Evolutionary conservation across 1,140 invertebrate genomes (phyloP).

Genomic region (Galendromus occidentalis): DNA sequence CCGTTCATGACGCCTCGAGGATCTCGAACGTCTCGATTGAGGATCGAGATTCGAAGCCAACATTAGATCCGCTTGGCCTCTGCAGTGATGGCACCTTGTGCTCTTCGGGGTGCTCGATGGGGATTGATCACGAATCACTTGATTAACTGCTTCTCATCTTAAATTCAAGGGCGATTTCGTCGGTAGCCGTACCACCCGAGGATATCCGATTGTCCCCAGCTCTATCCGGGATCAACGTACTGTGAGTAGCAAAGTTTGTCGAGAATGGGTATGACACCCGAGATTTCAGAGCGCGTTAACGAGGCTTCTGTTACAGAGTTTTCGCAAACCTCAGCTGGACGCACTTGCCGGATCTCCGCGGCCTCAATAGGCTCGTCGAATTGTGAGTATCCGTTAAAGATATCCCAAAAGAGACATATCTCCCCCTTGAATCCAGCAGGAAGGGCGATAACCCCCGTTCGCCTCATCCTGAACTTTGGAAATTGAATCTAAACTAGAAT

Average conservation of each 20-base stretch:
- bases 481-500: neutral
- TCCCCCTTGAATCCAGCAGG: neutral
- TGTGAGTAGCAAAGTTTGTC: neutral
- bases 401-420: neutral
- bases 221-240: neutral
- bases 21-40: too few relatives aligned
- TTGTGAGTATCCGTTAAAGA: neutral
- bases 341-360: neutral
- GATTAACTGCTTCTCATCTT: neutral
- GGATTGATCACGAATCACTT: too few relatives aligned
- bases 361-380: neutral
- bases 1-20: too few relatives aligned
- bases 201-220: neutral
- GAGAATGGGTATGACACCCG: neutral
- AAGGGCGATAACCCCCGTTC: neutral
- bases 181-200: neutral
- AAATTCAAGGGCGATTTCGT: neutral
- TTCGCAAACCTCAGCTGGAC: neutral
- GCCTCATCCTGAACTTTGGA: neutral
- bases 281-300: neutral
- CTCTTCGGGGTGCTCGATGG: too few relatives aligned
- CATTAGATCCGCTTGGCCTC: too few relatives aligned
- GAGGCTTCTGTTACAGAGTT: neutral
- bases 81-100: too few relatives aligned
- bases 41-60: too few relatives aligned